Conservation (phyloP, 2,797 vertebrate species). For the Lepus townsendii region DNA sequence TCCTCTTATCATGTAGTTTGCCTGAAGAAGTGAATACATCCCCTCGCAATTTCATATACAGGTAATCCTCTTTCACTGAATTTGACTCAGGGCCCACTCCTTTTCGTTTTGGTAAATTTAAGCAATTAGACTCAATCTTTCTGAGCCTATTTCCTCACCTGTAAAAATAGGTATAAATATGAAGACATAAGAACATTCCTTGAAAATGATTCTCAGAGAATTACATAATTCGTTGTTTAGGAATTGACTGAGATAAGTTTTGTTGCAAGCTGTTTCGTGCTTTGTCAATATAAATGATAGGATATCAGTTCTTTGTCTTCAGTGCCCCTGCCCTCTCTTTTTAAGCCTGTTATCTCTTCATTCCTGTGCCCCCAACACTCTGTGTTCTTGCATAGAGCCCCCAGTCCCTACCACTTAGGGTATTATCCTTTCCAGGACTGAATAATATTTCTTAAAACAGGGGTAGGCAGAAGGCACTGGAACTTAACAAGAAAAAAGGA, state of each 20-base stretch:
- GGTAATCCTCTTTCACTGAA: background rate
- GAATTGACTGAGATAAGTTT: conserved; percentile 21
- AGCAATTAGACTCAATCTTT: background rate
- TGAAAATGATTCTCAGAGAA: background rate
- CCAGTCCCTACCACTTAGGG: background rate
- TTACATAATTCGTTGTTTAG: background rate
- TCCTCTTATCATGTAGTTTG: background rate
- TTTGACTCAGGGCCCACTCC: background rate
- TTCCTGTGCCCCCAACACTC: background rate
- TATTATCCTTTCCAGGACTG: background rate
- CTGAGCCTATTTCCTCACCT: background rate
- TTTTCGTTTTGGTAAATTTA: background rate
- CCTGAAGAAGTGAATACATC: background rate
- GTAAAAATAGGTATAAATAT: background rate
- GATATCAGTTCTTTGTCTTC: background rate
- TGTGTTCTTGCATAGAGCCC: background rate
- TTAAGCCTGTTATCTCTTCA: background rate
- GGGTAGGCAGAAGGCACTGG: background rate
- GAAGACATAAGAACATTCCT: background rate
- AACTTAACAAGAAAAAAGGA: background rate
- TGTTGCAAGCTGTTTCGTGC: background rate
- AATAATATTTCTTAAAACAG: conserved; percentile 26
- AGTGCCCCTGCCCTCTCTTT: background rate
- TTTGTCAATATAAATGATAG: conserved; percentile 8
- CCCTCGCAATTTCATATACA: background rate